Percentiles rank a stretch among this genome's conserved stretches.
Evolutionary conservation across 1,140 invertebrate species (phyloP).

Genomic region (Tenebrio molitor): DNA sequence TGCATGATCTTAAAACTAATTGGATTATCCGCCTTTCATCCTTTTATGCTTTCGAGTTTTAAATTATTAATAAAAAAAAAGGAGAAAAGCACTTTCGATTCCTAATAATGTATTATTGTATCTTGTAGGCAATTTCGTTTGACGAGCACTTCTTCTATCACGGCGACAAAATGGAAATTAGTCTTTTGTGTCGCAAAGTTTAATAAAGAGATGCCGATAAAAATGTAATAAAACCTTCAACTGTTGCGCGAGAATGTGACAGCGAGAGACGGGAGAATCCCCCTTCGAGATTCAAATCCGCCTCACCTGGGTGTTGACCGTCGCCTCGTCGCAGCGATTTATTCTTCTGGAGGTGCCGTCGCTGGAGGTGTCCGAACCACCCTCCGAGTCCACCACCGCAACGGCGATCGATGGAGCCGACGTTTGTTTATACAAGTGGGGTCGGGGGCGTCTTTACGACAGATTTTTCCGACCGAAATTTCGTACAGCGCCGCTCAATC

Average conservation of each 20-base stretch:
- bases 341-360: no score
- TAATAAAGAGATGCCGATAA: slow-evolving; percentile 32
- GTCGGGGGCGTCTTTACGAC: slow-evolving; percentile 3
- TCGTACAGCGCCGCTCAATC: background rate
- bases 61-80: slow-evolving; percentile 40
- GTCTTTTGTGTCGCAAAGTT: slow-evolving; percentile 33
- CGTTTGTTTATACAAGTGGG: background rate
- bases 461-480: background rate
- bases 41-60: slow-evolving; percentile 34
- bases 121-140: slow-evolving; percentile 43
- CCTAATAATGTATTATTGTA: slow-evolving; percentile 46
- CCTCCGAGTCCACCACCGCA: no score
- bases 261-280: no score
- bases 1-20: slow-evolving; percentile 43
- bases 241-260: slow-evolving; percentile 19
- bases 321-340: no score
- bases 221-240: slow-evolving; percentile 39
- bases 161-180: slow-evolving; percentile 29
- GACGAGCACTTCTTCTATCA: slow-evolving; percentile 31
- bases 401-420: background rate
- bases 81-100: slow-evolving; percentile 39
- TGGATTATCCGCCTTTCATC: slow-evolving; percentile 45
- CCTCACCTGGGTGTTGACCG: no score
- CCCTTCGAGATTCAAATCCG: background rate
- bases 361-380: no score